Evolutionary conservation across 2,113 vertebrate genomes (phyloP).

Genomic region (Pachycephala philippinensis): DNA sequence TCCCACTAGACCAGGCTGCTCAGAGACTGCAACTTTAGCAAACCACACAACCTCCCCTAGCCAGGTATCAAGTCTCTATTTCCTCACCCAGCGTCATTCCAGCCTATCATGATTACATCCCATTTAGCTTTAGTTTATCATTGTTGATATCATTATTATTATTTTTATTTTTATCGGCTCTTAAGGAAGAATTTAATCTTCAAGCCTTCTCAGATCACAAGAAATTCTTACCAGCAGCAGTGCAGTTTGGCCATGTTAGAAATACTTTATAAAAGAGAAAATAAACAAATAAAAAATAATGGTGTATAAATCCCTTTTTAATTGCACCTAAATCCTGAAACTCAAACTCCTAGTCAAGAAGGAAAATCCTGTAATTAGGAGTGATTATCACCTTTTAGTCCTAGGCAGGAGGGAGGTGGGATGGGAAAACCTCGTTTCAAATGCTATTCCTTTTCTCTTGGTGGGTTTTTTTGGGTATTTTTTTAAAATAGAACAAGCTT

Average conservation of each 20-base stretch:
- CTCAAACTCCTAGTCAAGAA: constrained; percentile 51
- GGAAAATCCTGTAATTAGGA: constrained; percentile 37
- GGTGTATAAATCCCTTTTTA: constrained; percentile 62
- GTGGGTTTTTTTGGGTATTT: not conserved
- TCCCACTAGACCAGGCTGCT: not conserved
- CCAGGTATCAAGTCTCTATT: not conserved
- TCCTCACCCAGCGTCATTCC: not conserved
- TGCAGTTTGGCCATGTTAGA: not conserved
- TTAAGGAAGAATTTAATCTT: constrained; percentile 19
- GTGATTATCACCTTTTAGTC: constrained; percentile 54
- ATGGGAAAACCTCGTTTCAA: not conserved
- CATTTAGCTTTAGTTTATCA: not conserved
- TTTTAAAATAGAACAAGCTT: not conserved
- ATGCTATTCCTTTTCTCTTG: not conserved
- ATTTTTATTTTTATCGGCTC: not conserved
- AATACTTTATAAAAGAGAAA: constrained; percentile 44
- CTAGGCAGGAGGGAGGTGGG: constrained; percentile 54
- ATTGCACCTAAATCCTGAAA: constrained; percentile 40
- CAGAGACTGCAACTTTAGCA: not conserved
- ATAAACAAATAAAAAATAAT: constrained; percentile 37
- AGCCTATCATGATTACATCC: not conserved
- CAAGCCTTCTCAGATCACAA: constrained; percentile 55
- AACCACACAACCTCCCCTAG: not conserved
- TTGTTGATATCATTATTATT: not conserved
- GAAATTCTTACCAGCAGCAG: constrained; percentile 40